Base-by-base conservation (phyloP, 2,113 vertebrate genomes). In the Pseudolaguvia tuberculata region DNA sequence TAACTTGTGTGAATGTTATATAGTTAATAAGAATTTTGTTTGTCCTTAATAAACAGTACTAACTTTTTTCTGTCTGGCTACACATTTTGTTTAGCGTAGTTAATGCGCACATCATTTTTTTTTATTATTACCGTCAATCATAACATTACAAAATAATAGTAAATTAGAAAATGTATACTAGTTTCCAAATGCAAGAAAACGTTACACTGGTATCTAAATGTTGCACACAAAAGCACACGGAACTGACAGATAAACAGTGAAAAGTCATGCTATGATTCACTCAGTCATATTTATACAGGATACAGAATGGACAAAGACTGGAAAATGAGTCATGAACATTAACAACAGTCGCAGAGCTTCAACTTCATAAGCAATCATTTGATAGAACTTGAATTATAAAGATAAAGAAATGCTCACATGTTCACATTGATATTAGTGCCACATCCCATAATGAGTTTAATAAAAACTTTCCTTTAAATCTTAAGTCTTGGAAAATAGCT, bases 21-120 rank as follows among this genome's bases (percentile, higher is more conserved):
- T 9, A 8, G 8, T 42, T 7, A 42, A 42, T 7, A 42, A 42
- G 1, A 42, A 35, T 4, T 35, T 42, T 42, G 7, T 35, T 35
- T 35, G 31, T 35, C 39, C 3, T 3, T 35, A 35, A 35, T 35
- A 42, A 42, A 42, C 5, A 42, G 39, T 42, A 42, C n/a, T n/a
- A 42, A 8, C 4, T 42, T 42, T 6, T 42, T 42, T 42, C 77
- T 85, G 81, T 84, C 77, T 71, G 72, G 75, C 58, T 11, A 42
- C 72, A 75, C 20, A 77, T 25, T 81, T 82, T 80, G 82, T 85
- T 70, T 47, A 74, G 21, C 45, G 78, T 78, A 83, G 58, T 23
- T 4, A 27, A 27, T 53, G 7, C 29, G 71, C 75, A 82, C 77
- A 85, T 70, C 50, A 85, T 61, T 83, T 81, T 76, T 85, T 70